A percentile compares a stretch with the other conserved stretches of the same genome.
Conservation (phyloP, 2,113 vertebrate species). For the Istiophorus platypterus region DNA sequence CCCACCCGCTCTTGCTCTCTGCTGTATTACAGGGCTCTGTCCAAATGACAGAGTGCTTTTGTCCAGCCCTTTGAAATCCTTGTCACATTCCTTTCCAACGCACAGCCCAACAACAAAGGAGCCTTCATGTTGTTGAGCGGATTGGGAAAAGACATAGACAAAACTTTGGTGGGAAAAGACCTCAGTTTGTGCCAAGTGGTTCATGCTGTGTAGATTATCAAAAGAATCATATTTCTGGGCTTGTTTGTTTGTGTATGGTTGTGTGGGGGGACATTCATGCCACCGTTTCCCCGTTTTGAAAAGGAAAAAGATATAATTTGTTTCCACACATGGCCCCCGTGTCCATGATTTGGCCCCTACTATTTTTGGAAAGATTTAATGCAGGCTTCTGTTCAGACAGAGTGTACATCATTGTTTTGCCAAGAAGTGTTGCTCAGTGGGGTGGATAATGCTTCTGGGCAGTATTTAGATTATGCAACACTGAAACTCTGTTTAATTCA, state of each 20-base stretch:
- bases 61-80: slow-evolving; percentile 84
- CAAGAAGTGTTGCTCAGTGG: slow-evolving; percentile 64
- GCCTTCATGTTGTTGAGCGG: slow-evolving; percentile 80
- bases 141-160: slow-evolving; percentile 77
- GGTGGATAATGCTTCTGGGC: slow-evolving; percentile 64
- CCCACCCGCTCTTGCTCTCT: slow-evolving; percentile 40
- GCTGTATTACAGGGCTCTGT: slow-evolving; percentile 84
- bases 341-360: slow-evolving; percentile 45
- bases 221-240: slow-evolving; percentile 50
- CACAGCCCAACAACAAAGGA: slow-evolving; percentile 85
- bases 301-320: slow-evolving; percentile 67
- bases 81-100: slow-evolving; percentile 86
- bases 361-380: slow-evolving; percentile 66
- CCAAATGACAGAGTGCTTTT: slow-evolving; percentile 87
- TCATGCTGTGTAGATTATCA: slow-evolving; percentile 63
- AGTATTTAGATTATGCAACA: slow-evolving; percentile 66
- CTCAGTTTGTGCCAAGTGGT: slow-evolving; percentile 70
- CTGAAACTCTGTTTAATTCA: slow-evolving; percentile 56
- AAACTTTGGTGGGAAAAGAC: slow-evolving; percentile 75
- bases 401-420: slow-evolving; percentile 58
- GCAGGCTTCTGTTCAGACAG: slow-evolving; percentile 46
- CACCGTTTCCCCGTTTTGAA: slow-evolving; percentile 57
- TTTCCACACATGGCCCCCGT: slow-evolving; percentile 55
- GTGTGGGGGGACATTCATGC: slow-evolving; percentile 42
- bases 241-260: slow-evolving; percentile 79